Conservation (phyloP, 2,888 invertebrate species). For the Gonocerus acuteangulatus region DNA sequence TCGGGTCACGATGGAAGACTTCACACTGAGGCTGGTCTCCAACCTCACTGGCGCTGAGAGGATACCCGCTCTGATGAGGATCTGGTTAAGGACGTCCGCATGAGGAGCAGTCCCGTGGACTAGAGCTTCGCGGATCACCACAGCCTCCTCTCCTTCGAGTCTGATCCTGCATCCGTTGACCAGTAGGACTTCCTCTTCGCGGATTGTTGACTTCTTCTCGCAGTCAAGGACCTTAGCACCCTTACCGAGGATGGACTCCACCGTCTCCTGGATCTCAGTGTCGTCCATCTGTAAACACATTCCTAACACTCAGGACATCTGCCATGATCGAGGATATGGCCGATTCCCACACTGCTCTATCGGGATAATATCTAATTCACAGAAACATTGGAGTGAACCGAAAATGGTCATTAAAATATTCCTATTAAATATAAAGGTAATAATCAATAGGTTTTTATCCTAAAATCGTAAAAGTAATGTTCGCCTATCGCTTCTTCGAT, state of each 20-base stretch:
- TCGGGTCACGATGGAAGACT: constrained; percentile 60
- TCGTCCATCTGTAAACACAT: constrained; percentile 52
- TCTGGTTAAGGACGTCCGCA: constrained; percentile 60
- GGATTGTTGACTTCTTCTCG: constrained; percentile 62
- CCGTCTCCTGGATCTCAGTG: constrained; percentile 63
- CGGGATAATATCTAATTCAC: no score
- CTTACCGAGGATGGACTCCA: constrained; percentile 64
- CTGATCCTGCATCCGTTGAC: constrained; percentile 64
- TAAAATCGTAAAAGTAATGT: no score
- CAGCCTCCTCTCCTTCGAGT: constrained; percentile 59
- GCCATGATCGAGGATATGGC: background rate
- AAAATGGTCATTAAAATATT: no score
- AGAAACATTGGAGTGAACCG: no score
- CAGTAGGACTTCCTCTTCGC: constrained; percentile 61
- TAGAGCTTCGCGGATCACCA: constrained; percentile 59
- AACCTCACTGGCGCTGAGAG: constrained; percentile 58
- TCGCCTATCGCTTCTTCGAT: no score
- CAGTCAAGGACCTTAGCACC: constrained; percentile 64
- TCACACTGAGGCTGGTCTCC: constrained; percentile 63
- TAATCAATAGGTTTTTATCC: no score
- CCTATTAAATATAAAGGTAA: no score
- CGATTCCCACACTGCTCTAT: constrained; percentile 20
- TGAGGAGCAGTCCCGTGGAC: constrained; percentile 63
- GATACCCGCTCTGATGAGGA: constrained; percentile 47
- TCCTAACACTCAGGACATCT: background rate